Base-by-base conservation (phyloP, 2,113 vertebrate species). In the Chloebia gouldiae region DNA sequence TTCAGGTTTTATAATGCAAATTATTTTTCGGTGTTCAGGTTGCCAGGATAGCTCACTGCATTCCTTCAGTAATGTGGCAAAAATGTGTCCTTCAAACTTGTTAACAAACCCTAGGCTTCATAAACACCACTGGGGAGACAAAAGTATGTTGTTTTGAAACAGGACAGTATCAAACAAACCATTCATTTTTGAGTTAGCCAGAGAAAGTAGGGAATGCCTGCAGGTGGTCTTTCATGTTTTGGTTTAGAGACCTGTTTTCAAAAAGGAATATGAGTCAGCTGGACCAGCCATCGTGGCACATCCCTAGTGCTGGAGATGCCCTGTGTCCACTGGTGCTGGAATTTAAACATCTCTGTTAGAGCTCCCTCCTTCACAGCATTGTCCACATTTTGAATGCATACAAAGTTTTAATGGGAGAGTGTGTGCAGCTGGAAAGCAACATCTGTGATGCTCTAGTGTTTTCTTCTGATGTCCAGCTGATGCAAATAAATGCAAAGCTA, bases 221-320 rank as follows among this genome's bases (percentile, higher is more conserved):
- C 70, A 91, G 75, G 47, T 79, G 71, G 49, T 56, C 73, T 94
- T 56, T 75, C 54, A 39, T 92, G 69, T 94, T 95, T 87, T 66
- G 50, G 86, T 85, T 56, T 81, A 20, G 70, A 72, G 54, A 92
- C 23, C 77, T 83, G 5, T 30, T 49, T 90, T 82, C 6, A 5
- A 54, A 85, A 56, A 39, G 85, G 85, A 92, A 30, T 51, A 24
- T 27, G 86, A n/a, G 11, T 27, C n/a, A 64, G 44, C 42, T 69
- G 59, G 69, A 33, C 21, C 68, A 81, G 57, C 61, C 45, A 42
- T 35, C 6, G 0, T 8, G 57, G 73, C 18, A 57, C 77, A 81
- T 42, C 31, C 28, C 4, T 79, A 4, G 88, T 68, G 31, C 18
- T 69, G 64, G 75, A 42, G 39, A 37, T 89, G 50, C 54, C 83